Percentiles rank a stretch among this genome's conserved stretches.
These are phyloP conservation scores for Stichodactyla helianthus DNA, from an alignment of 64 coral and sea anemone genomes.

Conservation along the genomic window DNA sequence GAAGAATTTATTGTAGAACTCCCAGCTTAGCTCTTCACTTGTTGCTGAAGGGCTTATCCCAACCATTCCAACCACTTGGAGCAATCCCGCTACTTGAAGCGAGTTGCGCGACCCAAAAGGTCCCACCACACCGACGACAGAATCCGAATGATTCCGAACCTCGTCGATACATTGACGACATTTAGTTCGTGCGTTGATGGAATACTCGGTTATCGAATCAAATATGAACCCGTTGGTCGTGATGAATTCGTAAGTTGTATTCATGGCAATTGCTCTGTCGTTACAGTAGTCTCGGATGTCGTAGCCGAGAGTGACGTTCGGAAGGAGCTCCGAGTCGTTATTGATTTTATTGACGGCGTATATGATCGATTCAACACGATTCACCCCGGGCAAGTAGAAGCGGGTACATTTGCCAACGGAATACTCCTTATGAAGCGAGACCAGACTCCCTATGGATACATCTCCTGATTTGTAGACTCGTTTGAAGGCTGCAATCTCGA, in stretches of 20 bases:
- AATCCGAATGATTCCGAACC: constrained; percentile 21
- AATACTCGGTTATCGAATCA: not conserved
- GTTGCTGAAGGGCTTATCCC: constrained; percentile 66
- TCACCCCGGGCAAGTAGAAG: constrained; percentile 29
- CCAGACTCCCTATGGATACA: constrained; percentile 33
- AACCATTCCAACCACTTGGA: constrained; percentile 55
- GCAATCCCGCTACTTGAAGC: constrained; percentile 51
- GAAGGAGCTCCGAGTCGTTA: constrained; percentile 35
- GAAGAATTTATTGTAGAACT: constrained; percentile 46
- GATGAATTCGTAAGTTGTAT: constrained; percentile 47
- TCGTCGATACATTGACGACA: not conserved
- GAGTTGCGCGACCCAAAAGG: constrained; percentile 48
- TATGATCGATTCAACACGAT: constrained; percentile 34
- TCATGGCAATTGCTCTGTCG: constrained; percentile 45
- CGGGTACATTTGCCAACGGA: constrained; percentile 4
- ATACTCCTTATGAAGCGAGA: constrained; percentile 20
- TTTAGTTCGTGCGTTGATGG: not conserved
- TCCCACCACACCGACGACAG: constrained; percentile 44
- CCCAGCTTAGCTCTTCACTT: constrained; percentile 56
- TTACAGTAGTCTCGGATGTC: constrained; percentile 52
- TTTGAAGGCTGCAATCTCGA: not conserved
- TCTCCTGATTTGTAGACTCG: constrained; percentile 47
- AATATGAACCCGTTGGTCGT: constrained; percentile 11
- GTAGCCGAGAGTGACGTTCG: constrained; percentile 30
- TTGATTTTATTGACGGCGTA: constrained; percentile 52